Evolutionary conservation across 1,140 invertebrate genomes (phyloP).

Genomic region (Aphaenogaster ashmeadi): DNA sequence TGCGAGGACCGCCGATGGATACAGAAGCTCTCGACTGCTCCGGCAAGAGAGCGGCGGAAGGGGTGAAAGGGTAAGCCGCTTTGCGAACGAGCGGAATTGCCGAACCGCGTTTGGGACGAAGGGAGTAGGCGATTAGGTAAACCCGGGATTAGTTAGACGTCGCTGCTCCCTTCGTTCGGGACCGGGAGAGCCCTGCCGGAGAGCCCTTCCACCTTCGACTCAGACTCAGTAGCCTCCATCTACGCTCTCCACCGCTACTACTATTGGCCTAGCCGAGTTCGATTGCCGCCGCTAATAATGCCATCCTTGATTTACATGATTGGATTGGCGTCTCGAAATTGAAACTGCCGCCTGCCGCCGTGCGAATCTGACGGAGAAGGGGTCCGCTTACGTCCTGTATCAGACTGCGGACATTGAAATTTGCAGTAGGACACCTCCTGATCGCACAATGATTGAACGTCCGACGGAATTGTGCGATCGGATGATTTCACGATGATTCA

Average conservation of each 20-base stretch:
- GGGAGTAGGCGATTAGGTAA: slow-evolving; percentile 86
- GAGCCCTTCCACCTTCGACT: slow-evolving; percentile 59
- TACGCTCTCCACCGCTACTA: slow-evolving; percentile 48
- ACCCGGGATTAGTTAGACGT: slow-evolving; percentile 86
- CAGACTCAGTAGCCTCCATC: slow-evolving; percentile 59
- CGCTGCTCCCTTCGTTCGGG: slow-evolving; percentile 78
- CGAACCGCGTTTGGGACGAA: slow-evolving; percentile 71
- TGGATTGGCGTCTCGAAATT: slow-evolving; percentile 87
- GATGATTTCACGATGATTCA: background rate
- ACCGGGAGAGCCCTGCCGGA: slow-evolving; percentile 46
- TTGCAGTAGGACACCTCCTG: slow-evolving; percentile 35
- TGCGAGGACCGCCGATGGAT: slow-evolving; percentile 36
- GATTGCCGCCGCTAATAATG: slow-evolving; percentile 86
- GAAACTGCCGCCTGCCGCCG: slow-evolving; percentile 79
- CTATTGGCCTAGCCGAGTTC: slow-evolving; percentile 78
- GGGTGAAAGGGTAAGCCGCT: slow-evolving; percentile 86
- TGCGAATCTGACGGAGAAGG: background rate
- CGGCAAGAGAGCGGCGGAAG: slow-evolving; percentile 67
- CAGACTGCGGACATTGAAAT: slow-evolving; percentile 70
- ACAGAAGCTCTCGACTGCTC: slow-evolving; percentile 59
- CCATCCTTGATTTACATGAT: slow-evolving; percentile 87
- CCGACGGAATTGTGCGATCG: background rate
- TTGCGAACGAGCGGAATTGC: slow-evolving; percentile 83
- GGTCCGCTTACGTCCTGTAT: slow-evolving; percentile 63
- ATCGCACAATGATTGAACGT: background rate